Evolutionary conservation across 2,888 invertebrate species (phyloP).

Genomic region (Molanna angustata): DNA sequence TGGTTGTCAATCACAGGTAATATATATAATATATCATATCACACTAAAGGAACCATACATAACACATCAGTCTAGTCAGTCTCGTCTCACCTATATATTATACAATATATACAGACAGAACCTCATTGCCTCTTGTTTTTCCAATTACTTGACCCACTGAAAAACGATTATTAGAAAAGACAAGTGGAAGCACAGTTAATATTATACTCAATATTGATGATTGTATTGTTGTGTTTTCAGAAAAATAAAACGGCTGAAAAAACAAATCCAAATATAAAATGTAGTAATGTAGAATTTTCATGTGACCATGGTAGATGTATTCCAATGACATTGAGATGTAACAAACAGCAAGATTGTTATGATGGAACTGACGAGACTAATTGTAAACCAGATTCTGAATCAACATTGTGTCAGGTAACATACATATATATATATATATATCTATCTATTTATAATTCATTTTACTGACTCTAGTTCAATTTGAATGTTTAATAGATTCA

Average conservation of each 20-base stretch:
- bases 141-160: no score
- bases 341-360: slow-evolving; percentile 66
- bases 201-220: background rate
- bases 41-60: background rate
- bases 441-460: no score
- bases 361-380: slow-evolving; percentile 73
- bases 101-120: no score
- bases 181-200: no score
- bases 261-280: slow-evolving; percentile 30
- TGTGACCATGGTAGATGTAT: slow-evolving; percentile 60
- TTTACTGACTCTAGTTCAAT: no score
- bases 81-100: no score
- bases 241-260: slow-evolving; percentile 28
- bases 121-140: no score
- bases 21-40: background rate
- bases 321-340: slow-evolving; percentile 60
- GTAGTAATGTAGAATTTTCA: slow-evolving; percentile 40
- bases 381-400: slow-evolving; percentile 50
- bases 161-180: no score
- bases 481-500: no score
- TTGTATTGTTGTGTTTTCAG: no score
- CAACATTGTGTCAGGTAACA: slow-evolving; percentile 20
- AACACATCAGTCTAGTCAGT: no score
- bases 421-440: no score
- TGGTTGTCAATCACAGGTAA: slow-evolving; percentile 18